Base-by-base conservation (phyloP, 1,140 invertebrate species). In the Drosophila micromelanica region DNA sequence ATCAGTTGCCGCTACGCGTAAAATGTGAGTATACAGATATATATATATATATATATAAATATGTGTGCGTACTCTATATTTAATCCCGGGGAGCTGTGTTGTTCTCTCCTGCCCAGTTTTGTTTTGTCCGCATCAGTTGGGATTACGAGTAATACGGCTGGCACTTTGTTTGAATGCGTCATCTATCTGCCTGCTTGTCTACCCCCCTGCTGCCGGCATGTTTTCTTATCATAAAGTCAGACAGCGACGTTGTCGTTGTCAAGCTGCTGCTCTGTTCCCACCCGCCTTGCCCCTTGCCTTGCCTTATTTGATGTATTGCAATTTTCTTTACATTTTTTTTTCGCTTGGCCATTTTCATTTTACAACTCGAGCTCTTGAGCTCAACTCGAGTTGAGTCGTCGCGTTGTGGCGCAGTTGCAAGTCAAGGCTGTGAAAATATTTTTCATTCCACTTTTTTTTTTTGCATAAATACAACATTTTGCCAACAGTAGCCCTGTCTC, bases 1-100 rank as follows among this genome's bases (percentile, higher is more conserved):
- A 96, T 85, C 94, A 96, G 59, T 94, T 97, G 32, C 94, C 94
- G 23, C 94, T 98, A 69, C 93, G 96, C 69, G 95, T 98, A 13
- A 96, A 97, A 94, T 97, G 96, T 97, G 92, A 97, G 96, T 96
- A 85, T 35, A 15, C 23, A 13, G 51, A 51, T 17, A 17, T 17
- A 17, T 17, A 17, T 17, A 17, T 17, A 17, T 17, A 17, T 17
- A 17, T 17, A 27, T 49, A 38, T 32, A 23, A 2, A 2, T 23
- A 3, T 23, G 20, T 23, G 20, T 23, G 20, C 3, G 27, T 27
- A 27, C 27, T 27, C 27, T 27, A 27, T 27, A 6, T 23, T 23
- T 65, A 65, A 60, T 60, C 37, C 12, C 17, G 45, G 23, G 7
- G 9, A 40, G 1, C 20, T 23, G 27, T 32, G 17, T 15, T 48